These are phyloP conservation scores for Musca domestica DNA, from an alignment of 1,140 invertebrate genomes.

Conservation along the genomic window DNA sequence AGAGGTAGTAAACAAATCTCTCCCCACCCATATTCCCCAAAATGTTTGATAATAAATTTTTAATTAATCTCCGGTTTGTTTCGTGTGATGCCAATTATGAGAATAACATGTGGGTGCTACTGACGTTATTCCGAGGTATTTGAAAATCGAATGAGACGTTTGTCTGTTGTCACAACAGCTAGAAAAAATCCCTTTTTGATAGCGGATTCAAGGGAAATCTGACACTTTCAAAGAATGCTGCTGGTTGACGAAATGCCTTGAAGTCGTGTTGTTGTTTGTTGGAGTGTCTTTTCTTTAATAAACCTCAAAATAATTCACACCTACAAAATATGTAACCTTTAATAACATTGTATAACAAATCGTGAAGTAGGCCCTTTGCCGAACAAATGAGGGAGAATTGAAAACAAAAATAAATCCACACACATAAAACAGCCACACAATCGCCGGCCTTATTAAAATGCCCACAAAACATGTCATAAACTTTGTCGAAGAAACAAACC, in stretches of 20 bases:
- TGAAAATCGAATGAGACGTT: background rate
- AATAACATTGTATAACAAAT: slow-evolving; percentile 20
- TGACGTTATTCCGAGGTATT: background rate
- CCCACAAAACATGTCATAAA: no score
- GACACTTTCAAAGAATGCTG: slow-evolving; percentile 1
- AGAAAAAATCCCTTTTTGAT: background rate
- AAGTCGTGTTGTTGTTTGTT: no score
- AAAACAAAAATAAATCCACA: background rate
- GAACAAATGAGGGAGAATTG: slow-evolving; percentile 1
- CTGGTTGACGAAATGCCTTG: background rate
- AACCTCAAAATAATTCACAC: slow-evolving; percentile 12
- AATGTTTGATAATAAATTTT: background rate
- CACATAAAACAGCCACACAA: no score
- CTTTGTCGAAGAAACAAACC: no score
- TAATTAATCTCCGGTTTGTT: slow-evolving; percentile 12
- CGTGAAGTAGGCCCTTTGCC: background rate
- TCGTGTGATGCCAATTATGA: slow-evolving; percentile 7
- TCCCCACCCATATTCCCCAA: no score
- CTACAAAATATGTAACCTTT: slow-evolving; percentile 17
- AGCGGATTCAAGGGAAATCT: slow-evolving; percentile 7
- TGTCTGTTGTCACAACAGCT: background rate
- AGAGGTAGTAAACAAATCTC: no score
- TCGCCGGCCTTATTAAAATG: no score
- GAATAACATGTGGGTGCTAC: slow-evolving; percentile 11
- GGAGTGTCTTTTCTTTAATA: no score